Evolutionary conservation across 2,797 vertebrate species (phyloP).

Genomic region (Esox lucius): DNA sequence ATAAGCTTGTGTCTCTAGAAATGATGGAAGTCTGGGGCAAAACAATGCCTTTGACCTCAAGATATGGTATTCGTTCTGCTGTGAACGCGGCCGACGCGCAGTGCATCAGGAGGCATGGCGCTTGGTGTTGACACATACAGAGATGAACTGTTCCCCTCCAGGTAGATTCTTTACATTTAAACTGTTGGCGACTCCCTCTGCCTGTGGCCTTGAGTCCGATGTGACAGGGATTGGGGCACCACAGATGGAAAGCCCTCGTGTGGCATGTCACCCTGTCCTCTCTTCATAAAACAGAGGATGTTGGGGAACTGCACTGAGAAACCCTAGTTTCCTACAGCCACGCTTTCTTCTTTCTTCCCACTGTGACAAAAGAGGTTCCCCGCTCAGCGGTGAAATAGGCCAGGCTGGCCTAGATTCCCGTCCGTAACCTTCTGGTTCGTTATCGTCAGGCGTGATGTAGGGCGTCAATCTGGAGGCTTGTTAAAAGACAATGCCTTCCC

Average conservation of each 20-base stretch:
- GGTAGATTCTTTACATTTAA: not conserved
- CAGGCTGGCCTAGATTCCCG: conserved; percentile 38
- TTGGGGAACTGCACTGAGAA: not conserved
- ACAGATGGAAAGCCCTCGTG: not conserved
- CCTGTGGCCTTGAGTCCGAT: conserved; percentile 12
- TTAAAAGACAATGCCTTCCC: conserved; percentile 12
- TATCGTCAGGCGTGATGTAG: conserved; percentile 53
- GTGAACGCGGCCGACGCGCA: too few relatives aligned
- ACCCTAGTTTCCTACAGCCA: not conserved
- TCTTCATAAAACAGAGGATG: not conserved
- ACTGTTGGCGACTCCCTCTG: too few relatives aligned
- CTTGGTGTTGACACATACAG: not conserved
- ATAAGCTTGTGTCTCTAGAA: not conserved
- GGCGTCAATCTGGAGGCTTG: conserved; percentile 45
- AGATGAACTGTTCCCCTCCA: not conserved
- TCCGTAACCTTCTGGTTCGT: conserved; percentile 50
- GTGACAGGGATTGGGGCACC: not conserved
- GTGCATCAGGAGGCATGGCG: too few relatives aligned
- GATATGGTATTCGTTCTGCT: not conserved
- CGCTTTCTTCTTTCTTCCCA: not conserved
- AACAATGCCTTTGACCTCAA: not conserved
- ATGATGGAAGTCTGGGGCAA: not conserved
- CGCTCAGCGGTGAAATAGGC: conserved; percentile 51
- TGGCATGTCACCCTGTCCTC: not conserved
- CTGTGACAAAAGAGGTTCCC: conserved; percentile 40